These are phyloP conservation scores for Pseudomyrmex sp. DNA, from an alignment of 1,140 invertebrate genomes.

Conservation along the genomic window DNA sequence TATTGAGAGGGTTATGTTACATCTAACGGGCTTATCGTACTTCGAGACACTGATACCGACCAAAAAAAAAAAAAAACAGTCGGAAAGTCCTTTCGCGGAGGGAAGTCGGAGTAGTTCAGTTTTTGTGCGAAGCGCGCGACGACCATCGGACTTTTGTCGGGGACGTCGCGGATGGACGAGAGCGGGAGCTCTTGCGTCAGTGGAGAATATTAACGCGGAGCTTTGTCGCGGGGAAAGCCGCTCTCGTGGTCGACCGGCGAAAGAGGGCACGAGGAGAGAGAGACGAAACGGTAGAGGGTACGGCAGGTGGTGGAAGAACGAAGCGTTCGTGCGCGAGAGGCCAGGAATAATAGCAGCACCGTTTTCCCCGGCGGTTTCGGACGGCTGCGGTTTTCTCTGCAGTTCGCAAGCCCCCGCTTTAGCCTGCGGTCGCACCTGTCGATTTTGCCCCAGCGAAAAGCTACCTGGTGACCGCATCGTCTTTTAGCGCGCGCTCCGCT, in stretches of 20 bases:
- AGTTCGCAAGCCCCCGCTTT: constrained; percentile 63
- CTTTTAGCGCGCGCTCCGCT: constrained; percentile 24
- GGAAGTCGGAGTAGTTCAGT: constrained; percentile 11
- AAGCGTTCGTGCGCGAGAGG: not conserved
- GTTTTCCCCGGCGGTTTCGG: constrained; percentile 53
- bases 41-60: not conserved
- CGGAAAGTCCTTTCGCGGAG: constrained; percentile 12
- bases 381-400: constrained; percentile 73
- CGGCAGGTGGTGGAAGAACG: not conserved
- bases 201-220: constrained; percentile 44
- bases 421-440: constrained; percentile 78
- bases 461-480: constrained; percentile 30
- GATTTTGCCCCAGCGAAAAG: constrained; percentile 78
- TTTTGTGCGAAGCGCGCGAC: constrained; percentile 40
- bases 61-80: constrained; percentile 21
- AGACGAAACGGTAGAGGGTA: constrained; percentile 13
- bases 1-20: not conserved
- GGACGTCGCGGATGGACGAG: not conserved
- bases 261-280: too few relatives aligned
- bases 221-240: constrained; percentile 49
- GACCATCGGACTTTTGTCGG: constrained; percentile 28
- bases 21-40: constrained; percentile 18
- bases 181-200: not conserved
- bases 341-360: constrained; percentile 31
- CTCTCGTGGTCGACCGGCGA: constrained; percentile 3